Evolutionary conservation across 1,140 invertebrate genomes (phyloP).

Genomic region (Bombus terrestris): DNA sequence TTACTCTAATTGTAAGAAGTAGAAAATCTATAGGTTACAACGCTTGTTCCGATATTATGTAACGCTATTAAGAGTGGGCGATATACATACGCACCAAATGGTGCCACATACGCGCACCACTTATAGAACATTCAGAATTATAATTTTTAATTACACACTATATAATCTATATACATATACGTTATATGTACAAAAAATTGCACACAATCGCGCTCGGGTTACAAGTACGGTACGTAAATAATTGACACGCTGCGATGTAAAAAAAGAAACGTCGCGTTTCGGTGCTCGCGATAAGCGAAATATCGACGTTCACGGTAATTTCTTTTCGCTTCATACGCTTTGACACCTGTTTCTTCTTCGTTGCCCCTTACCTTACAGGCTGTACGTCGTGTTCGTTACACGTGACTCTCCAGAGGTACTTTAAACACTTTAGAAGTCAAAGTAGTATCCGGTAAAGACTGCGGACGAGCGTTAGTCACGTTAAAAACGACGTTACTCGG

Average conservation of each 20-base stretch:
- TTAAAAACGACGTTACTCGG: slow-evolving; percentile 84
- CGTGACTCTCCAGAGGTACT: slow-evolving; percentile 85
- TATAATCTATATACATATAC: neutral
- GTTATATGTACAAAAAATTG: slow-evolving; percentile 64
- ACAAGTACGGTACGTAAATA: slow-evolving; percentile 66
- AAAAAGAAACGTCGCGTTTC: slow-evolving; percentile 4
- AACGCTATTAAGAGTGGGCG: neutral
- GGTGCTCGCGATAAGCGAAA: neutral
- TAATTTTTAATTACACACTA: neutral
- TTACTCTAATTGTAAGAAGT: slow-evolving; percentile 22
- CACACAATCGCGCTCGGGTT: slow-evolving; percentile 68
- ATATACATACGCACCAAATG: neutral
- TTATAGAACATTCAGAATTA: neutral
- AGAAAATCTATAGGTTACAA: neutral
- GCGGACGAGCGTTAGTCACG: slow-evolving; percentile 82
- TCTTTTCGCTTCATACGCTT: neutral
- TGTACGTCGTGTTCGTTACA: slow-evolving; percentile 71
- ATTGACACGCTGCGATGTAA: slow-evolving; percentile 69
- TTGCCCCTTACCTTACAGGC: neutral
- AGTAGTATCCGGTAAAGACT: slow-evolving; percentile 83
- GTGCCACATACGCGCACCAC: neutral
- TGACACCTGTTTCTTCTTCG: neutral
- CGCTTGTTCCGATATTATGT: neutral
- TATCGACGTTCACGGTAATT: neutral
- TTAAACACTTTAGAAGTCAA: slow-evolving; percentile 83